Evolutionary conservation across 2,113 vertebrate genomes (phyloP), one percentile per base, ranked within the genome.

Genomic region (Sinocyclocheilus anshuiensis): DNA sequence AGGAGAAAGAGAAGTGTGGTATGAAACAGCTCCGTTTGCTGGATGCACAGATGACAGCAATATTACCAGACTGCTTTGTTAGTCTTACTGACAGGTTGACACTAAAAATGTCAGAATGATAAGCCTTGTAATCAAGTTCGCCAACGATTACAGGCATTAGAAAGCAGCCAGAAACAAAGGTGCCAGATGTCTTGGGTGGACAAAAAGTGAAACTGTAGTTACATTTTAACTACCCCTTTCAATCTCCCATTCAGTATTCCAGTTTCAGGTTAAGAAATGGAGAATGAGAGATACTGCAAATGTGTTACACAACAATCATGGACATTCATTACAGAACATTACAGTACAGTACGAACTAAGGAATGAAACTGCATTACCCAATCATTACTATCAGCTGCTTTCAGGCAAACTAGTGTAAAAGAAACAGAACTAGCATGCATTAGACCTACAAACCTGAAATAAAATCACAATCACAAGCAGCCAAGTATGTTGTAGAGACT

Each of bases 11-110:
- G 53, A 87, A 48, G 29, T 20, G 33, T 85, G 59, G 61, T 57
- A 79, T 79, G 20, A 78, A 69, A 71, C 24, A 3, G 36, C 45
- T 78, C 22, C 0, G 20, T 57, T 65, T 86, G 26, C 72, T 48
- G 55, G 72, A 63, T 63, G 36, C 53, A 6, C 48, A 86, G 76
- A 86, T 59, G 84, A 57, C 26, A 69, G 63, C 11, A 57, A 72
- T 81, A 81, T 81, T 65, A 29, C 33, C 48, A 24, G 4, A 74
- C 6, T 29, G 67, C 59, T 45, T 24, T 86, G 65, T 50, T 79
- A 81, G 26, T 74, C 24, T 33, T 61, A 5, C 76, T 45, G 84
- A 86, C 84, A 86, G 50, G 15, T n/a, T 86, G 84, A 86, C 67
- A 61, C 26, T 29, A n/a, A 72, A 57, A 59, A 59, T 36, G 33